Base-by-base conservation (phyloP, 2,113 vertebrate species). In the Eupsittula cactorum region DNA sequence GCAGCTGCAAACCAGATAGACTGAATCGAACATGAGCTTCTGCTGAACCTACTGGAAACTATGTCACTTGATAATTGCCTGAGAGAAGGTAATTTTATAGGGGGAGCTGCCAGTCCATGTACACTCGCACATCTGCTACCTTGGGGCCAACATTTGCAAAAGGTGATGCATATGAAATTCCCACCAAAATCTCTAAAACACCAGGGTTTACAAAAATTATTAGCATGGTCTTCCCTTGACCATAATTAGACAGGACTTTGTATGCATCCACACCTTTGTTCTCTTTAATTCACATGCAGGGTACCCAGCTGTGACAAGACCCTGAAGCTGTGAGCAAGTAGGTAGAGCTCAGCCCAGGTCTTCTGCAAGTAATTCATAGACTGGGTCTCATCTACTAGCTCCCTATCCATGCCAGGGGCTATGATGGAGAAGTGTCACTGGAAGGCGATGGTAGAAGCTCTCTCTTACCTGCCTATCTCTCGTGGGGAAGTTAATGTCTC, bases 1-100 rank as follows among this genome's bases (percentile, higher is more conserved):
- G 90, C 94, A 97, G 86, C 94, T 97, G 96, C 86, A 69, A 88
- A 52, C 19, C 57, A 86, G 88, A 89, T 81, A 94, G 91, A 28
- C 77, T 67, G 73, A 88, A 69, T 71, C 79, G 71, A 92, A 53
- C 7, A 7, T 33, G 82, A 95, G 73, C 83, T 95, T 86, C 85
- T 94, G 76, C 89, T 88, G 86, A 88, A 68, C 33, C 57, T 87
- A 46, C 76, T 79, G 89, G 69, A 93, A 94, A 85, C 10, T 39
- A 5, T 31, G 49, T 35, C 46, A 59, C 59, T 59, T 73, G 69
- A 64, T 29, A 63, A 62, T 42, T 3, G 8, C 49, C 64, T 49
- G 27, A 37, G 17, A 17, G 44, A 81, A 55, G 71, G 90, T 50
- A 20, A 19, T 39, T 42, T 90, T 62, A 75, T 2, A 73, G 59